phyloP scores from a whole-genome alignment of 1,140 invertebrate species.

The Lordiphosa mommai region DNA sequence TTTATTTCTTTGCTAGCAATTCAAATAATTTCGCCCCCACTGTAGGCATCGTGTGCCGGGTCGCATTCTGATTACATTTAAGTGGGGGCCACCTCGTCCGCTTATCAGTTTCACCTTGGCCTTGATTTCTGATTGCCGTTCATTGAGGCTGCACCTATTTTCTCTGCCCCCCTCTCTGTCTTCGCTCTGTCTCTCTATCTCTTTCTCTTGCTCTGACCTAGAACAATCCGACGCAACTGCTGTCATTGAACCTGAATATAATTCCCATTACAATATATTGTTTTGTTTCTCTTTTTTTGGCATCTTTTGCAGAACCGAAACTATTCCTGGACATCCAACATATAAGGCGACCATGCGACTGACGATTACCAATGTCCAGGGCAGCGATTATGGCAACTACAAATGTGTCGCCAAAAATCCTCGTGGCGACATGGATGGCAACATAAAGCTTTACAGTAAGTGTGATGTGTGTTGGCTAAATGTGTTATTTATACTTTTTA shows the following conservation, averaged over 20 bases:
- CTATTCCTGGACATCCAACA: conserved; percentile 84
- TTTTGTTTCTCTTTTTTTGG: neutral
- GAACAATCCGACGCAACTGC: conserved; percentile 42
- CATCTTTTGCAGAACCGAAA: conserved; percentile 81
- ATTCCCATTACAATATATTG: neutral
- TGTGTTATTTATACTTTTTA: conserved; percentile 59
- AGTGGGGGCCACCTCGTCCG: conserved; percentile 26
- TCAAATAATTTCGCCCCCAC: conserved; percentile 9
- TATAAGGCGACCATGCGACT: conserved; percentile 93
- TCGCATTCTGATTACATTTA: conserved; percentile 60
- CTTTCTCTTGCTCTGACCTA: conserved; percentile 33
- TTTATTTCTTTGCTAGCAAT: too few relatives aligned
- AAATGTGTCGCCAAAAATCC: conserved; percentile 96
- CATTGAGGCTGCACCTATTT: conserved; percentile 24
- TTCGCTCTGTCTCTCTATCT: neutral
- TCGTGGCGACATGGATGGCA: conserved; percentile 94
- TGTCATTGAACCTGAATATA: conserved; percentile 60
- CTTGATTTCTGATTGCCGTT: conserved; percentile 62
- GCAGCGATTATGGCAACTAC: conserved; percentile 91
- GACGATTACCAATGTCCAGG: conserved; percentile 87
- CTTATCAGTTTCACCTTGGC: conserved; percentile 74
- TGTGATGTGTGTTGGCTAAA: conserved; percentile 55
- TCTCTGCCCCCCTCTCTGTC: neutral
- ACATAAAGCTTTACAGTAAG: conserved; percentile 94
- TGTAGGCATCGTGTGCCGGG: conserved; percentile 33